Evolutionary conservation across 2,888 invertebrate species (phyloP).

Genomic region (Ochropleura plecta): DNA sequence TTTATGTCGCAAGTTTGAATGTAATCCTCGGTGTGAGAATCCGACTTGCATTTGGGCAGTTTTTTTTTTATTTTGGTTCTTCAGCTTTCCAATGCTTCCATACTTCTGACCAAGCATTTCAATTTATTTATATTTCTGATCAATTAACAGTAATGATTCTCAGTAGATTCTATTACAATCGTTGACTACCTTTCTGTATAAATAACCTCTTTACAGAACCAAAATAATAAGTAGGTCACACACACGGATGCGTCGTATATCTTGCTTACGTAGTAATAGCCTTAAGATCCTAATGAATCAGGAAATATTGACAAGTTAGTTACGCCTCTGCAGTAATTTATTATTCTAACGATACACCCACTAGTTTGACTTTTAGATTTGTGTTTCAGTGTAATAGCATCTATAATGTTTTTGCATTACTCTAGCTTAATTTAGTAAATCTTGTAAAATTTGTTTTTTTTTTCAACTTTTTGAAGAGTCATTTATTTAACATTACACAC

Average conservation of each 20-base stretch:
- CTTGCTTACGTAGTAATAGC: conserved; percentile 29
- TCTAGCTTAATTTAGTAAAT: not conserved
- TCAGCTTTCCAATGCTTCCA: not conserved
- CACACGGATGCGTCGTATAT: conserved; percentile 11
- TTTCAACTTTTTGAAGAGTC: not conserved
- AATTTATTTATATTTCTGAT: not conserved
- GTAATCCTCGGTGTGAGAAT: too few relatives aligned
- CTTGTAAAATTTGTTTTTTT: not conserved
- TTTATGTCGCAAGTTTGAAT: too few relatives aligned
- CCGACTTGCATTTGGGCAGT: too few relatives aligned
- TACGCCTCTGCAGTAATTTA: conserved; percentile 26
- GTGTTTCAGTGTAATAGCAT: not conserved
- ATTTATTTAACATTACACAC: too few relatives aligned
- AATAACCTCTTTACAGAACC: not conserved
- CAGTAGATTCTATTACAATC: not conserved
- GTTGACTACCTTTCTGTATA: not conserved
- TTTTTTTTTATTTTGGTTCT: too few relatives aligned
- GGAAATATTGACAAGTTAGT: conserved; percentile 49
- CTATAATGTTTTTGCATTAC: not conserved
- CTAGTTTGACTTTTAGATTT: conserved; percentile 33
- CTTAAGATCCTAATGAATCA: conserved; percentile 30
- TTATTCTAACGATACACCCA: conserved; percentile 21
- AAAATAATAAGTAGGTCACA: conserved; percentile 36
- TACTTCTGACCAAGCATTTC: too few relatives aligned
- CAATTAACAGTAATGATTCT: not conserved